Base-by-base conservation (phyloP, 1,140 invertebrate species). In the Bursaphelenchus mucronatus region DNA sequence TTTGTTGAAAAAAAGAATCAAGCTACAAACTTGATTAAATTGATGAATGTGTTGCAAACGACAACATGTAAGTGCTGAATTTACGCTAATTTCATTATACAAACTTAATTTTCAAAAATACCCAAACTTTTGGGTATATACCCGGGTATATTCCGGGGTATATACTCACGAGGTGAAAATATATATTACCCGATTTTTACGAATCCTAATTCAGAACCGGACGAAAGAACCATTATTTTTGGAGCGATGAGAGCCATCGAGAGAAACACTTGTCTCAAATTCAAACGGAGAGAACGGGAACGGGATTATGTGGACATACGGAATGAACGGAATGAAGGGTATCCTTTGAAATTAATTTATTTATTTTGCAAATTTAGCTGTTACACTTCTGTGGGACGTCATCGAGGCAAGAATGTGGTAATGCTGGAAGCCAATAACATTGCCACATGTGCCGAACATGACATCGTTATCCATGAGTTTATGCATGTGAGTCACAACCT, bases 381-480 rank as follows among this genome's bases (percentile, higher is more conserved):
- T 45, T 66, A 66, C 56, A 66, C 64, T 19, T 61, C 64, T 15
- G 64, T 66, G 7, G 64, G 64, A 41, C 13, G 64, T 9, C 43
- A 47, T 30, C 13, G 30, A 3, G 64, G 64, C 9, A 67, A 41
- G n/a, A 66, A 66, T 56, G 49, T 66, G 4, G 64, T 66, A 3
- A 68, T 68, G 66, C 39, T 68, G 10, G 67, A 69, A 63, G 66
- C 66, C 7, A 67, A 67, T 17, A 15, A 30, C 21, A 17, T 57
- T 45, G 66, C 66, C n/a, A 67, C 66, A 19, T 67, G 69, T 54
- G 44, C 76, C n/a, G 69, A 71, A 44, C 64, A 57, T 47, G 66
- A 71, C 43, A 59, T 55, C 41, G 68, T 75, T n/a, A 49, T 74
- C n/a, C 69, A 71, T n/a, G 66, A 71, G 56, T 45, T 76, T n/a